Evolutionary conservation across 2,113 vertebrate genomes (phyloP), one percentile per base, ranked within the genome.

Genomic region (Brachyistius frenatus): DNA sequence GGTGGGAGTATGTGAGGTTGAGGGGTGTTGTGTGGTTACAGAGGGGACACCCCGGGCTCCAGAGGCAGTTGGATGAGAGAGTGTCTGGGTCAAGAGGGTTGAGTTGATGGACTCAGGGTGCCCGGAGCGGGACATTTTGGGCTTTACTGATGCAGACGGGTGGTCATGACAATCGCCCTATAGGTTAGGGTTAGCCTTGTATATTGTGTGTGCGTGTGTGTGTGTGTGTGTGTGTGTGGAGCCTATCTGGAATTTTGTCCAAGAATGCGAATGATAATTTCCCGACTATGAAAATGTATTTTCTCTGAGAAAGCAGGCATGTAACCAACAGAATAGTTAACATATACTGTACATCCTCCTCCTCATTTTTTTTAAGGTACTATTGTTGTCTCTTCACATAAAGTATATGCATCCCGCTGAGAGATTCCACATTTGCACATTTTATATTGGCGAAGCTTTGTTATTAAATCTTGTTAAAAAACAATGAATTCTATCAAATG

Each of bases 41-140:
- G 76, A 81, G 62, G 79, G 85, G 81, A 83, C 78, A 84, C 77
- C 81, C 13, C 64, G 30, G 83, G 83, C 80, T 84, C 64, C 67
- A 37, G 11, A 76, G 71, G 78, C 73, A 66, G 66, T 81, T 50
- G 81, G 67, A 69, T 86, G 87, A 86, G 73, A 84, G 88, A 87
- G 78, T 73, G 88, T 88, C 78, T 73, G 78, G 75, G 86, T 90
- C 79, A 85, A 70, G 57, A 76, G 73, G 67, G 72, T 81, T 32
- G 37, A 78, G 50, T 66, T 66, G 72, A 7, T 66, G 64, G 76
- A 69, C 74, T 61, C 39, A 33, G 3, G 73, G 62, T 63, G 66
- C 54, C 68, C 46, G 37, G 52, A 67, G 37, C 80, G 76, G 85
- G 87, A 84, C 86, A 68, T 86, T 77, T 79, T 75, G 73, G 65